Conservation (phyloP, 2,113 vertebrate genomes). For the Ellobius talpinus region DNA sequence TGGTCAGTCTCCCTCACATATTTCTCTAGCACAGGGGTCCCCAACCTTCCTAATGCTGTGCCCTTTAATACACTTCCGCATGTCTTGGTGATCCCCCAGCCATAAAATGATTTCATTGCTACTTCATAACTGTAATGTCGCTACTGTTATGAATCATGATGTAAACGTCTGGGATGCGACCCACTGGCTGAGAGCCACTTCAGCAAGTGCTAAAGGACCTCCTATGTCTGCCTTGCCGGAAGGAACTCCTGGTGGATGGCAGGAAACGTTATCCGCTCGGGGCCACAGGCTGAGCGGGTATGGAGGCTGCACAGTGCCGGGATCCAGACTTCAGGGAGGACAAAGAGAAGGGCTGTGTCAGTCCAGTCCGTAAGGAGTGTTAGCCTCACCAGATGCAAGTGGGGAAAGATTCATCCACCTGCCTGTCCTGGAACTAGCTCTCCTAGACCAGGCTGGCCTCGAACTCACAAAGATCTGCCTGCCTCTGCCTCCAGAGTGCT, state of each 20-base stretch:
- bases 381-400: not conserved
- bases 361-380: not conserved
- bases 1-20: slow-evolving; percentile 84
- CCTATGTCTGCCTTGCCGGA: not conserved
- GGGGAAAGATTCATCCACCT: not conserved
- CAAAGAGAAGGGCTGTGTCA: not conserved
- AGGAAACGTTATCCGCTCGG: not conserved
- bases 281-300: not conserved
- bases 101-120: not conserved
- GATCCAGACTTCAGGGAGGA: not conserved
- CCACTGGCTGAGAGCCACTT: not conserved
- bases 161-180: not conserved
- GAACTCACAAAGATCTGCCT: too few relatives aligned
- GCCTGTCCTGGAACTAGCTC: too few relatives aligned
- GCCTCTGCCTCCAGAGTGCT: too few relatives aligned
- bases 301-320: not conserved
- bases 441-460: too few relatives aligned
- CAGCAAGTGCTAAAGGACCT: not conserved
- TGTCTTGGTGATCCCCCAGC: not conserved
- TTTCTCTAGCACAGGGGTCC: not conserved
- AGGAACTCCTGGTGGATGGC: not conserved
- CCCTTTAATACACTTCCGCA: not conserved
- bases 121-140: not conserved
- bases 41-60: not conserved
- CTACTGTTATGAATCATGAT: not conserved